These are phyloP conservation scores for Coenobita brevimanus DNA, from an alignment of 1,140 invertebrate genomes.

Conservation along the genomic window DNA sequence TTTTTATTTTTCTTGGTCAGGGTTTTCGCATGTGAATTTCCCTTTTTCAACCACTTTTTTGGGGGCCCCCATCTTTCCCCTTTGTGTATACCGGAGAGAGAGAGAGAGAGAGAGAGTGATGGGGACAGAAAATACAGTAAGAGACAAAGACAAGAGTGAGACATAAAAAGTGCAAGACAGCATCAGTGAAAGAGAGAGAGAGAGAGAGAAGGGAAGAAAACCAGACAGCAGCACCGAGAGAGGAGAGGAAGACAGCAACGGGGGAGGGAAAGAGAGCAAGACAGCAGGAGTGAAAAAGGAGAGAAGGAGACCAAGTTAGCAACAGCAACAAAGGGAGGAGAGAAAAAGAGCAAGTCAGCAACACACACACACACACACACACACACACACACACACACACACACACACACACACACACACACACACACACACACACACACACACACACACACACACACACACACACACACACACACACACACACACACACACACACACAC, in stretches of 20 bases:
- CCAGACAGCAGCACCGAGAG: too few relatives aligned
- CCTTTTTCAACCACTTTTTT: too few relatives aligned
- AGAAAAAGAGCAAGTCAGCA: not conserved
- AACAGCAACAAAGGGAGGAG: not conserved
- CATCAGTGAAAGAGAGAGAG: too few relatives aligned
- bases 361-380: not conserved
- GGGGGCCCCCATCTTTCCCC: too few relatives aligned
- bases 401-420: slow-evolving; percentile 29
- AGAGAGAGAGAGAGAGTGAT: too few relatives aligned
- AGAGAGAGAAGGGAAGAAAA: too few relatives aligned
- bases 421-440: slow-evolving; percentile 30
- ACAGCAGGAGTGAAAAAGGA: not conserved
- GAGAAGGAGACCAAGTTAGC: not conserved
- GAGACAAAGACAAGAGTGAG: too few relatives aligned
- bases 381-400: slow-evolving; percentile 10
- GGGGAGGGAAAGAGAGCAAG: not conserved
- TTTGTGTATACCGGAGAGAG: too few relatives aligned
- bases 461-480: slow-evolving; percentile 20
- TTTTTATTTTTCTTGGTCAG: too few relatives aligned
- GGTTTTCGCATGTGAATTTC: too few relatives aligned
- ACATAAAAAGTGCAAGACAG: too few relatives aligned
- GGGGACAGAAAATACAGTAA: too few relatives aligned
- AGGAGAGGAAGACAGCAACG: not conserved
- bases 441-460: slow-evolving; percentile 30
- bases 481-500: slow-evolving; percentile 18